Evolutionary conservation across 2,888 invertebrate genomes (phyloP), one percentile per base, ranked within the genome.

Genomic region (Idaea biselata): DNA sequence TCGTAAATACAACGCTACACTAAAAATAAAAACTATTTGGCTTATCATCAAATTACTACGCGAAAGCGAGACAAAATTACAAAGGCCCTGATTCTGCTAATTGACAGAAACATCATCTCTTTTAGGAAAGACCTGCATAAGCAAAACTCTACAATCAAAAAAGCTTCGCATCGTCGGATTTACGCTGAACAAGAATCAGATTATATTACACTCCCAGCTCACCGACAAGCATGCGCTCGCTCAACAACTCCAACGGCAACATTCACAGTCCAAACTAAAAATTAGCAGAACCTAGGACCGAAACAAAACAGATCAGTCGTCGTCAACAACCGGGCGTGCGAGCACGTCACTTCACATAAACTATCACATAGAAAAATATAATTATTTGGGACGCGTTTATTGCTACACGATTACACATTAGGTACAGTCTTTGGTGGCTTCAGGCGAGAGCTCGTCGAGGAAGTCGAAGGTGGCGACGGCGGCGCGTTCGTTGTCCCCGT

Each of bases 381-480:
- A 80, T 78, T 74, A 82, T 86, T 79, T 83, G 78, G 81, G 84
- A 78, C 80, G 79, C 82, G 75, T 81, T 82, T 84, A 87, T 84
- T 83, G 84, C 85, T 87, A 84, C 79, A 44, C 14, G 11, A 14
- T 14, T 14, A 44, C 44, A 44, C 14, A 78, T 75, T 81, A 85
- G 80, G 82, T 84, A 85, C 88, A 89, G 89, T 90, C 87, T 87
- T 88, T 89, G 89, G 89, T 81, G 77, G 83, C 83, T 71, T 83
- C 90, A 76, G 89, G 90, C 67, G 88, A 83, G 75, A 95, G 87
- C 77, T 95, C 95, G 86, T 96, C 95, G 75, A 96, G 94, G 93
- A 96, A 96, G 91, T 96, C 96, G 91, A 96, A 96, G 76, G 94
- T 95, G 68, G 96, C 95, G 73, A 96, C 95, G 68, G 96, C 96